Conservation (phyloP, 2,888 invertebrate species). For the Corythucha ciliata region DNA sequence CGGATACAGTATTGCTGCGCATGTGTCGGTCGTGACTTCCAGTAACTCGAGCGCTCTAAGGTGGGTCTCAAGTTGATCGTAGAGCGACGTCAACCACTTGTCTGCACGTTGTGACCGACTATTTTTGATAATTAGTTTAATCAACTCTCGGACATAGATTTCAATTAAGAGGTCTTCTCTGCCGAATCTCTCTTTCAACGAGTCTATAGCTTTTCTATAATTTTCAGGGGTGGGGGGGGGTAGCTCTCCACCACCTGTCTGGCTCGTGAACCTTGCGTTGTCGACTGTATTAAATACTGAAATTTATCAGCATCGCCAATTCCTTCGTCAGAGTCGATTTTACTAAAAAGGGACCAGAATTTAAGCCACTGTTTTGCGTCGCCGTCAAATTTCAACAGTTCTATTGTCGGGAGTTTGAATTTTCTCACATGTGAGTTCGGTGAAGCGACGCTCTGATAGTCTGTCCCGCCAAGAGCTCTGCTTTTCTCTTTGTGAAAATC, state of each 20-base stretch:
- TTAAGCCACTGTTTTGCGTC: background rate
- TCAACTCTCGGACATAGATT: background rate
- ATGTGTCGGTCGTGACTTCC: background rate
- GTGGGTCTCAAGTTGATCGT: background rate
- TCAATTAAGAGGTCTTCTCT: background rate
- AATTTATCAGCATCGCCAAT: constrained; percentile 5
- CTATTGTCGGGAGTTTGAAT: constrained; percentile 3
- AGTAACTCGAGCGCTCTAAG: background rate
- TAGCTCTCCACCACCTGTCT: background rate
- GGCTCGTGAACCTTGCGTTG: background rate
- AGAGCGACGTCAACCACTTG: background rate
- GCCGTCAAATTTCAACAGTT: background rate
- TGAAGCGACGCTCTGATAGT: too few relatives aligned
- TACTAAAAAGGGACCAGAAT: constrained; percentile 1
- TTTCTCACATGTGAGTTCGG: too few relatives aligned
- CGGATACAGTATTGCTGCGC: constrained; percentile 6
- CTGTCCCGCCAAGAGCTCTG: too few relatives aligned
- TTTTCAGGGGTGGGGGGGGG: background rate
- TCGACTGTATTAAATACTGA: background rate
- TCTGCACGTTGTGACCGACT: background rate
- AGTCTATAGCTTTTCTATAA: background rate
- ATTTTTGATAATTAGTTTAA: constrained; percentile 2
- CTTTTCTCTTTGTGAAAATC: too few relatives aligned
- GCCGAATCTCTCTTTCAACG: background rate
- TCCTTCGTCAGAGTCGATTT: constrained; percentile 1